Percentiles rank a stretch among this genome's conserved stretches.
Conservation (phyloP, 2,797 vertebrate species). For the Australoheros facetus region DNA sequence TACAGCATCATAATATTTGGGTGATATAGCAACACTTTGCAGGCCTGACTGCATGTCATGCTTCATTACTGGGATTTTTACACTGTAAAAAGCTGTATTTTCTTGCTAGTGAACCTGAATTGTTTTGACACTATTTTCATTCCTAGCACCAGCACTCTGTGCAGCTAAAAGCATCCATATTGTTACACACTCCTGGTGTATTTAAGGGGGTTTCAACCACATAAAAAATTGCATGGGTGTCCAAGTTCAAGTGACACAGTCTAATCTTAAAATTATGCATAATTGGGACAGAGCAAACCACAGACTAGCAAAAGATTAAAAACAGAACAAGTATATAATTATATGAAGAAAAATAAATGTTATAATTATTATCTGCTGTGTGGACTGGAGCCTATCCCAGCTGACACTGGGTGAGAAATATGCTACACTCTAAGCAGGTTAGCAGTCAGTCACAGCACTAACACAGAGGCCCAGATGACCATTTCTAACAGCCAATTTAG, state of each 20-base stretch:
- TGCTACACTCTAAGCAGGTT: background rate
- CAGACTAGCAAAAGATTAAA: background rate
- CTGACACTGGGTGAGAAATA: background rate
- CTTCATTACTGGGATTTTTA: constrained; percentile 5
- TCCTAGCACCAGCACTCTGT: background rate
- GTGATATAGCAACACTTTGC: background rate
- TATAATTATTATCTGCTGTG: background rate
- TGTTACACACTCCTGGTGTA: background rate
- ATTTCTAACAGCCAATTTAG: background rate
- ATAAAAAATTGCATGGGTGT: background rate
- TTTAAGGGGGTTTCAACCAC: background rate
- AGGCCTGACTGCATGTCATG: constrained; percentile 11
- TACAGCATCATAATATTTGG: background rate
- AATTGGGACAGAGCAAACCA: background rate
- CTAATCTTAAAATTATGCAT: background rate
- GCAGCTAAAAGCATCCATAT: background rate
- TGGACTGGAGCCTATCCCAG: background rate
- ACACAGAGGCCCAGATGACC: background rate
- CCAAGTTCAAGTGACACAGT: background rate
- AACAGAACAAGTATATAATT: background rate
- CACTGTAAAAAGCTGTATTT: constrained; percentile 13
- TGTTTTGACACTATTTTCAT: background rate
- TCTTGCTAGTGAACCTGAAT: background rate
- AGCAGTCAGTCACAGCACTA: background rate
- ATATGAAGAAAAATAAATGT: background rate